These are phyloP conservation scores for Xiphorhynchus elegans DNA, from an alignment of 2,113 vertebrate species.

Conservation along the genomic window DNA sequence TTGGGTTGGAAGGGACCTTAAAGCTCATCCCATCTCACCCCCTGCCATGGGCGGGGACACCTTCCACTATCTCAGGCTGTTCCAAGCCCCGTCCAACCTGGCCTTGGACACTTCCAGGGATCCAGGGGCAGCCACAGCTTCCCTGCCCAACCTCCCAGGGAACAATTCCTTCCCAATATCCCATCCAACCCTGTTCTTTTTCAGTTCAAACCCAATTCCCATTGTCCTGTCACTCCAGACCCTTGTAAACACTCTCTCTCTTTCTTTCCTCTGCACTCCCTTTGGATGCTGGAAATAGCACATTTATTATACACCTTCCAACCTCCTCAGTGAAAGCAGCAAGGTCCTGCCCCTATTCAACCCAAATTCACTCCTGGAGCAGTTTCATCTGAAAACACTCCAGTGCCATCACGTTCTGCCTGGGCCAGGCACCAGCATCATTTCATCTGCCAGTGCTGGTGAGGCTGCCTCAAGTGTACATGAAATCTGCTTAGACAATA, in stretches of 20 bases:
- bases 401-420: fast-evolving
- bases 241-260: not conserved
- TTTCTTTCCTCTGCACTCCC: not conserved
- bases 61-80: not conserved
- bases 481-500: not conserved
- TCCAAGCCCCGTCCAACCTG: not conserved
- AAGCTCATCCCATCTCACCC: fast-evolving
- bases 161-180: not conserved
- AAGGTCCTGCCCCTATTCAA: not conserved
- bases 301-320: not conserved
- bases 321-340: not conserved
- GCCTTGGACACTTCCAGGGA: not conserved
- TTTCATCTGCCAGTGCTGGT: not conserved
- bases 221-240: not conserved
- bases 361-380: not conserved
- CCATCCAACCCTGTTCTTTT: not conserved
- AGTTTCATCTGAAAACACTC: not conserved
- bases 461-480: not conserved
- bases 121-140: not conserved
- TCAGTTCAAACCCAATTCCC: not conserved
- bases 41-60: not conserved
- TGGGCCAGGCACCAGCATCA: not conserved
- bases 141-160: not conserved
- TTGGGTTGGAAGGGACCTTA: not conserved
- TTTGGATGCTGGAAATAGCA: not conserved